These are phyloP conservation scores for Enteromius thamalakanensis DNA, from an alignment of 2,797 vertebrate species.

Conservation along the genomic window DNA sequence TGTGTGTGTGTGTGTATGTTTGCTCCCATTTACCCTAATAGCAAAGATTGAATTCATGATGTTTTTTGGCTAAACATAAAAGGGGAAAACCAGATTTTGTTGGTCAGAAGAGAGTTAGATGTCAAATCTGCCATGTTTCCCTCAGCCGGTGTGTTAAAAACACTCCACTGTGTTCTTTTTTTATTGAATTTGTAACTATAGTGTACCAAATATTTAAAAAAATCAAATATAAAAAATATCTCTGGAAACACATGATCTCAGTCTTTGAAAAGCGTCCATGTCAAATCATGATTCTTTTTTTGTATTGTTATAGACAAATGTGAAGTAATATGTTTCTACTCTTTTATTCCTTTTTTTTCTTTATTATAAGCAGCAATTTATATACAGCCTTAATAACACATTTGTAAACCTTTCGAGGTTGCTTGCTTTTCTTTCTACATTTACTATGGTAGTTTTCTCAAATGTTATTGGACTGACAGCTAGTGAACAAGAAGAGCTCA, in stretches of 20 bases:
- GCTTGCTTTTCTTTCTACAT: background rate
- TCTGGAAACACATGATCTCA: background rate
- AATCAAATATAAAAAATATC: background rate
- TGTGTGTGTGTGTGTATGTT: no score
- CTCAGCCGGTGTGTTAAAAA: background rate
- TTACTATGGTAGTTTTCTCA: background rate
- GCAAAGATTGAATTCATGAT: background rate
- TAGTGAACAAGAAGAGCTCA: constrained; percentile 56
- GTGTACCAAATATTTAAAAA: background rate
- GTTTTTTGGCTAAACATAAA: background rate
- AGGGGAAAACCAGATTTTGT: background rate
- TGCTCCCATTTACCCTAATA: background rate
- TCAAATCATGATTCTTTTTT: background rate
- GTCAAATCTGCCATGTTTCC: background rate
- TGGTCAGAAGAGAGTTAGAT: background rate
- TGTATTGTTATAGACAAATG: background rate
- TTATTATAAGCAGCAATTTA: background rate
- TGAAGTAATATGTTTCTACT: background rate
- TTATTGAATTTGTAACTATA: background rate
- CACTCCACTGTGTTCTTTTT: background rate
- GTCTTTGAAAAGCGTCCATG: background rate
- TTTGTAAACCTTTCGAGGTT: background rate
- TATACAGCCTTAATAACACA: background rate
- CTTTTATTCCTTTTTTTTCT: background rate
- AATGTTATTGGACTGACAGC: constrained; percentile 9